Percentiles rank a stretch among this genome's conserved stretches.
These are phyloP conservation scores for Hemithea aestivaria DNA, from an alignment of 2,888 invertebrate genomes.

Conservation along the genomic window DNA sequence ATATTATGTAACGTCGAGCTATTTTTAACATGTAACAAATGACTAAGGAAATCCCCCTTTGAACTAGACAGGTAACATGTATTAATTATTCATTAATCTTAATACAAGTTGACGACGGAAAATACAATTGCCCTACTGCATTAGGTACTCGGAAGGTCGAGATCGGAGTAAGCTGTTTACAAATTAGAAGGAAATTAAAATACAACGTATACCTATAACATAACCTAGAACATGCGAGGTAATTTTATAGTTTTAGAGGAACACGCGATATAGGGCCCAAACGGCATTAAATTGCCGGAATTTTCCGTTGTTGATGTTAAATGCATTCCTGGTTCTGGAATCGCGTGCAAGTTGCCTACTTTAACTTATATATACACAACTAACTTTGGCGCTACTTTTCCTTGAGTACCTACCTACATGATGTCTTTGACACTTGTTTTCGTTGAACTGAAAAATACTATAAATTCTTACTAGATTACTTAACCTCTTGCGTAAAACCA, in stretches of 20 bases:
- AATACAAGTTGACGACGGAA: no score
- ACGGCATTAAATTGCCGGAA: constrained; percentile 65
- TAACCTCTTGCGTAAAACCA: no score
- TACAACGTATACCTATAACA: constrained; percentile 17
- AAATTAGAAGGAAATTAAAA: constrained; percentile 23
- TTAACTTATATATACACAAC: constrained; percentile 32
- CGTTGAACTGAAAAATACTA: no score
- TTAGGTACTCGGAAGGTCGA: not conserved
- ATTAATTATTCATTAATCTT: constrained; percentile 2
- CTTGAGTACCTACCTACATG: no score
- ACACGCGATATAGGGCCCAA: constrained; percentile 60
- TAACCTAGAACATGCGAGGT: constrained; percentile 20
- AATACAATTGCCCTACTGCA: no score
- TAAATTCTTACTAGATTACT: no score
- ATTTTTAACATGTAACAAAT: no score
- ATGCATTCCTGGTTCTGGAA: constrained; percentile 65
- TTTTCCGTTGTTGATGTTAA: constrained; percentile 67
- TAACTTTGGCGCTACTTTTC: constrained; percentile 24
- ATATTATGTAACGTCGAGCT: no score
- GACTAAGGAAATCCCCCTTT: no score
- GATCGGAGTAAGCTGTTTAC: constrained; percentile 6
- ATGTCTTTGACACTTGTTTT: no score
- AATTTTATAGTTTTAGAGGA: constrained; percentile 45
- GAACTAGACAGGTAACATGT: not conserved
- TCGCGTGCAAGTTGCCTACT: constrained; percentile 56